phyloP scores from a whole-genome alignment of 2,888 invertebrate genomes.

The Bellardia bayeri region DNA sequence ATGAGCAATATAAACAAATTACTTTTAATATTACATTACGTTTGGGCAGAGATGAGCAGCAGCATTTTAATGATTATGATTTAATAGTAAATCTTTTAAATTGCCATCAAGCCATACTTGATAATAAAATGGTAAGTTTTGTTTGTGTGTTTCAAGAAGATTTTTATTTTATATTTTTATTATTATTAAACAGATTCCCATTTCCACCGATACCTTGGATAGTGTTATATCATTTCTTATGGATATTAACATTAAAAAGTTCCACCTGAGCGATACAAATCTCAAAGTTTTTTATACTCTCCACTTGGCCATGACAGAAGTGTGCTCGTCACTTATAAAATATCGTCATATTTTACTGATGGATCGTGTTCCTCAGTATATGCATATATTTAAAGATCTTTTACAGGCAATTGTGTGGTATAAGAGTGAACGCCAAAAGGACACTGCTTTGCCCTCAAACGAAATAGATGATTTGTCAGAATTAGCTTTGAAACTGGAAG shows the following conservation, averaged over 20 bases:
- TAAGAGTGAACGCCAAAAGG: conserved; percentile 80
- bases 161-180: background rate
- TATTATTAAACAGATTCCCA: conserved; percentile 75
- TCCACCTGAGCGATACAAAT: conserved; percentile 77
- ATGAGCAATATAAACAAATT: conserved; percentile 82
- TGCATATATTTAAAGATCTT: conserved; percentile 81
- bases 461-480: conserved; percentile 81
- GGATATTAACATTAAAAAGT: conserved; percentile 81
- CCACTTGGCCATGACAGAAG: conserved; percentile 77
- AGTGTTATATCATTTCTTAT: conserved; percentile 80
- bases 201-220: conserved; percentile 81
- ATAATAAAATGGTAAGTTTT: conserved; percentile 78
- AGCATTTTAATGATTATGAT: conserved; percentile 71
- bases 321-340: conserved; percentile 79
- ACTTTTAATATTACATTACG: conserved; percentile 77
- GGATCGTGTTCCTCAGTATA: conserved; percentile 82
- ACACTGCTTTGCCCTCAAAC: conserved; percentile 76
- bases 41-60: conserved; percentile 74
- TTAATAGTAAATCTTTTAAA: conserved; percentile 77
- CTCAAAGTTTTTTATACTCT: conserved; percentile 77
- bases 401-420: conserved; percentile 82
- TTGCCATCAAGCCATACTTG: conserved; percentile 78
- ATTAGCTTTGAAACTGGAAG: conserved; percentile 80
- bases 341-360: conserved; percentile 78
- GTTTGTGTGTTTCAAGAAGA: background rate